These are phyloP conservation scores for Cancer borealis DNA, from an alignment of 2,888 invertebrate genomes.

Conservation along the genomic window DNA sequence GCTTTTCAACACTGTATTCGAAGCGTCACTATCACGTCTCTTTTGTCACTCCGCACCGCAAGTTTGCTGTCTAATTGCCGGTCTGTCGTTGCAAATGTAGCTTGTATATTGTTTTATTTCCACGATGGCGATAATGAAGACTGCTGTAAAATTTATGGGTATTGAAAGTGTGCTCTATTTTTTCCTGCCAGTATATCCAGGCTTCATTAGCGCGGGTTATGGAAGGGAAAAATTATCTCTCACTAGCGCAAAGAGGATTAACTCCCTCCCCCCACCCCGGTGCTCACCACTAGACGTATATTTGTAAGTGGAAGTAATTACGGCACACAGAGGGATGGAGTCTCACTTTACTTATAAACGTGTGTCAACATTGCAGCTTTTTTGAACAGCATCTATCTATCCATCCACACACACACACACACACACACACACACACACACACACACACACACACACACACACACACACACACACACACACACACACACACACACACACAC, in stretches of 20 bases:
- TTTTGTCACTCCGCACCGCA: no score
- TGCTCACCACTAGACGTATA: neutral
- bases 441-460: conserved; percentile 6
- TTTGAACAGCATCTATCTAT: neutral
- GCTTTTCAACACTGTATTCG: neutral
- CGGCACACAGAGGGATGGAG: neutral
- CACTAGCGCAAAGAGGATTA: neutral
- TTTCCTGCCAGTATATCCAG: neutral
- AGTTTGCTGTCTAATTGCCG: neutral
- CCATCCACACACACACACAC: conserved; percentile 42
- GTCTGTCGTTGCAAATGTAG: neutral
- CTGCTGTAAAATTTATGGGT: neutral
- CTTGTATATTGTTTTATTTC: neutral
- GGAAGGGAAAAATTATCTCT: neutral
- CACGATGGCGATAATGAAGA: neutral
- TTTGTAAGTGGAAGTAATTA: neutral
- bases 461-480: conserved; percentile 47
- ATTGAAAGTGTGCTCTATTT: neutral
- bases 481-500: neutral
- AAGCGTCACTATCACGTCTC: neutral
- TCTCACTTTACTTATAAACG: neutral
- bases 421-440: no score
- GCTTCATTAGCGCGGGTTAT: neutral
- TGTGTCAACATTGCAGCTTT: neutral
- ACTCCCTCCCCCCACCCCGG: neutral